These are phyloP conservation scores for Anoura caudifer DNA, from an alignment of 2,113 vertebrate genomes.

Conservation along the genomic window DNA sequence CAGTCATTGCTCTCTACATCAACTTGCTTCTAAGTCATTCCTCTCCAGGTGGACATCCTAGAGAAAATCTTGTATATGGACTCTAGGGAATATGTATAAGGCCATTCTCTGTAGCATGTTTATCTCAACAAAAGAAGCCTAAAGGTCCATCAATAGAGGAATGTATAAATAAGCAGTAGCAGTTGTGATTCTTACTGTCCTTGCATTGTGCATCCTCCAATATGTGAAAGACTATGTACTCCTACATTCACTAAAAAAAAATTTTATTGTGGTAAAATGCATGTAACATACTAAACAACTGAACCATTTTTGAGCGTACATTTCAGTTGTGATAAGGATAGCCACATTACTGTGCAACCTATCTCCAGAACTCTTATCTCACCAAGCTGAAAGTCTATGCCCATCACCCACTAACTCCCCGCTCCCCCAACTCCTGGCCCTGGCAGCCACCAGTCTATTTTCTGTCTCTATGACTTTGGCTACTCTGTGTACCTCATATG, in stretches of 20 bases:
- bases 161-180: background rate
- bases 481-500: background rate
- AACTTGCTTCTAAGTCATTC: background rate
- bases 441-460: background rate
- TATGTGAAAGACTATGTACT: background rate
- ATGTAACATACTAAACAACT: background rate
- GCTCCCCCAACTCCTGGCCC: accelerated
- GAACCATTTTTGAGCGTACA: background rate
- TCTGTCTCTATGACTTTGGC: background rate
- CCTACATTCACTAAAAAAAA: background rate
- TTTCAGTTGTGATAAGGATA: background rate
- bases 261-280: background rate
- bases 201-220: accelerated
- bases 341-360: background rate
- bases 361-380: background rate
- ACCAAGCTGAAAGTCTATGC: background rate
- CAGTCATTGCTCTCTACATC: background rate
- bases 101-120: background rate
- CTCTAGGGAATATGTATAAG: background rate
- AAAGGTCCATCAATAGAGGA: background rate
- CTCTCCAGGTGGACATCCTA: background rate
- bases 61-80: background rate
- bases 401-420: background rate
- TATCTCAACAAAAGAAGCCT: background rate
- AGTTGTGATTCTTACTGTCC: background rate